Evolutionary conservation across 2,888 invertebrate genomes (phyloP), one percentile per base, ranked within the genome.

Genomic region (Euclidia mi): DNA sequence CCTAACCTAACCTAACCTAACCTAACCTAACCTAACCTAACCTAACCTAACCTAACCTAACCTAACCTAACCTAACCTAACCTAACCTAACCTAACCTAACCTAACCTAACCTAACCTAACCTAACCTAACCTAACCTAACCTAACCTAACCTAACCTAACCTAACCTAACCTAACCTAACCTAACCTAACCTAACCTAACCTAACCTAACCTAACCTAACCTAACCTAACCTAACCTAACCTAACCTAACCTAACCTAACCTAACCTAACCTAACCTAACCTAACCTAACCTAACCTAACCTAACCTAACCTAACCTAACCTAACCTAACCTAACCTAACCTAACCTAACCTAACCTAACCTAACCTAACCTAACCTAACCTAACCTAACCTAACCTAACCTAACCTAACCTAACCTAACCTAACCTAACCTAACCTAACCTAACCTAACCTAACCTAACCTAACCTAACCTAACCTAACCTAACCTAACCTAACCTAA

Each of bases 21-120:
- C 57, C 63, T 52, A 60, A 64, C 59, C 64, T 56, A 61, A 67
- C 58, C 64, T 58, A 58, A 63, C 63, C 63, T 60, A 60, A 63
- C 61, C 64, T 53, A 64, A 61, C 58, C 61, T 64, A 58, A 67
- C 64, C 63, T 61, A 67, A 61, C 64, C 58, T 58, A 64, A 61
- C 62, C 64, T 59, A 62, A 62, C 56, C 61, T 56, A 65, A 65
- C 61, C 65, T 65, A 62, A 62, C 62, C 58, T 62, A 62, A 56
- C 65, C 65, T 65, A 61, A 65, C 62, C 61, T 62, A 65, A 62
- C 65, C 62, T 65, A 62, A 61, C 61, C 58, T 58, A 62, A 58
- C 57, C 58, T 58, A 51, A 41, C 12, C 41, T 41, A 41, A 41
- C 41, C 41, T 12, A 41, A 41, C 15, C 15, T 17, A 12, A 41